phyloP scores from a whole-genome alignment of 1,140 invertebrate genomes.

The Phymorhynchus buccinoides region DNA sequence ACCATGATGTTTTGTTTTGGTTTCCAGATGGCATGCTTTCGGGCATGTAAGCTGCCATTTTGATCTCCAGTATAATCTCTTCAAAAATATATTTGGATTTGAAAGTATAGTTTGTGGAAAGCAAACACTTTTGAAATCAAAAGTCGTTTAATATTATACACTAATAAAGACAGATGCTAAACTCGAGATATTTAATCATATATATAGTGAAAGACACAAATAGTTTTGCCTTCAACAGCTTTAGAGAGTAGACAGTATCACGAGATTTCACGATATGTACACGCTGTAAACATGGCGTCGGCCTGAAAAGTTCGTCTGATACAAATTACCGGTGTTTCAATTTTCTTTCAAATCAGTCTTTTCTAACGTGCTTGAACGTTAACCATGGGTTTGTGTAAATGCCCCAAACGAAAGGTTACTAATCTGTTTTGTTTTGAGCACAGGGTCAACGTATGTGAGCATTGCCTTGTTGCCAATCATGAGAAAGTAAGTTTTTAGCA shows the following conservation, averaged over 20 bases:
- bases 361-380: neutral
- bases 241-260: neutral
- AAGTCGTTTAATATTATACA: neutral
- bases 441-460: slow-evolving; percentile 4
- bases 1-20: neutral
- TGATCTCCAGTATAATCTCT: neutral
- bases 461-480: slow-evolving; percentile 13
- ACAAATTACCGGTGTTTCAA: neutral
- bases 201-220: too few species aligned
- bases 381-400: neutral
- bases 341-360: neutral
- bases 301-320: neutral
- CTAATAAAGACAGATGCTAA: too few species aligned
- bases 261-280: slow-evolving; percentile 39
- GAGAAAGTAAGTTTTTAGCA: neutral
- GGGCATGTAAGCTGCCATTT: neutral
- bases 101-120: neutral
- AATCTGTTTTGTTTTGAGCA: slow-evolving; percentile 12
- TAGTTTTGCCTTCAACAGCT: too few species aligned
- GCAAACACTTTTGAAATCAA: neutral
- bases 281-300: slow-evolving; percentile 45
- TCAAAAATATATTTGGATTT: neutral
- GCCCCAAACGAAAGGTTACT: neutral
- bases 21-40: neutral
- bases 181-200: too few species aligned